Evolutionary conservation across 2,113 vertebrate genomes (phyloP), one percentile per base, ranked within the genome.

Genomic region (Pimephales promelas): DNA sequence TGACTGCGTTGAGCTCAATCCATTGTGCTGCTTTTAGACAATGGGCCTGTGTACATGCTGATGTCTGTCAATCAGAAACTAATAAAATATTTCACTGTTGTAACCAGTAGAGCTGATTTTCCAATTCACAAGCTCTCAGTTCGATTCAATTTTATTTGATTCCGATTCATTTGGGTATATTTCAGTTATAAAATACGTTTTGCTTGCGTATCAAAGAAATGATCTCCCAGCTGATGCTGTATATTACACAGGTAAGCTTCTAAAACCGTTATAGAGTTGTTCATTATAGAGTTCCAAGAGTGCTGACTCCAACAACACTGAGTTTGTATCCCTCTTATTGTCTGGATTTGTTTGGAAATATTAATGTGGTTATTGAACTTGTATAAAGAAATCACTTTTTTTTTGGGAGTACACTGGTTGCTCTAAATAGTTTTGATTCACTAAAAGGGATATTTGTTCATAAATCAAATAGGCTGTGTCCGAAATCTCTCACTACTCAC

Each of bases 1-100:
- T 78, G 74, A 82, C 66, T 26, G 36, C 78, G 34, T 72, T 66
- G 45, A 20, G 78, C 62, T 79, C 77, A 61, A 73, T 43, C 74
- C 47, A 36, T 43, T 34, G 68, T 20, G 20, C 34, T 40, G 28
- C 7, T 26, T 45, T 70, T 81, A 40, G 54, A 84, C 64, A 78
- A 10, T 45, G 18, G 66, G 54, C 52, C 79, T 34, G 64, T 78
- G 82, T 54, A 57, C 45, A 14, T 71, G 52, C 22, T 3, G 8
- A 49, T 45, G 16, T 26, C 56, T 78, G 79, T 71, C 64, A 59
- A 54, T 84, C 31, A 71, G 71, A 64, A 81, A 45, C 54, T 49
- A 1, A 52, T 24, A 5, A 49, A 47, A 14, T 47, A 47, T 59
- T 71, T 40, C 10, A 22, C 61, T 28, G 10, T 40, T 49, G 16